Percentiles rank a stretch among this genome's conserved stretches.
Evolutionary conservation across 1,140 invertebrate genomes (phyloP).

Genomic region (Harpegnathos saltator): DNA sequence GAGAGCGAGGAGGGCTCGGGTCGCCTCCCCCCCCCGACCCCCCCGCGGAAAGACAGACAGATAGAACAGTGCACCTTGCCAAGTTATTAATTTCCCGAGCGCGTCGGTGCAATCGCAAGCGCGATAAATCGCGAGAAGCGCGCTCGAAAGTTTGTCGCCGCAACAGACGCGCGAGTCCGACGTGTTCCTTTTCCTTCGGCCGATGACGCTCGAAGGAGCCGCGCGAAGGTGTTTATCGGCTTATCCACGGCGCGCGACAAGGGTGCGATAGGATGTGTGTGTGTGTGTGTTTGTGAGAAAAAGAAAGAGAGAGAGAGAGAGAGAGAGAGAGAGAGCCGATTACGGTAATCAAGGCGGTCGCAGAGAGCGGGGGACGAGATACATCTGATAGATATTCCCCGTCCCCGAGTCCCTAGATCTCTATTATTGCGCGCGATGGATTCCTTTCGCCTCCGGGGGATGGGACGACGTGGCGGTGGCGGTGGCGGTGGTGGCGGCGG

Average conservation of each 20-base stretch:
- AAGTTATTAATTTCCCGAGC: conserved; percentile 34
- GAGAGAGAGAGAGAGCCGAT: conserved; percentile 32
- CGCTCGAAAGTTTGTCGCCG: no score
- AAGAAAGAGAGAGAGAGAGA: no score
- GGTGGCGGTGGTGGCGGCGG: no score
- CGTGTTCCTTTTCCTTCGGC: no score
- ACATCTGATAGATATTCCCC: background rate
- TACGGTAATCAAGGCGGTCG: background rate
- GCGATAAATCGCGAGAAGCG: background rate
- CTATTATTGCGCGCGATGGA: conserved; percentile 49
- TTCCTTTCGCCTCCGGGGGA: conserved; percentile 31
- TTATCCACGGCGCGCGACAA: background rate
- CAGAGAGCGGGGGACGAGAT: conserved; percentile 51
- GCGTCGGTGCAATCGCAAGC: background rate
- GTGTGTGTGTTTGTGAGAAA: no score
- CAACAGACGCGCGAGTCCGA: no score
- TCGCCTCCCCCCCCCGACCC: no score
- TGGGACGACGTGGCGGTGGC: conserved; percentile 13
- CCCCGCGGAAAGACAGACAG: background rate
- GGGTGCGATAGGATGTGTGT: no score
- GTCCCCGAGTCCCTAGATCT: conserved; percentile 45
- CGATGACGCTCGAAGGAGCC: no score
- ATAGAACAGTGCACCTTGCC: background rate
- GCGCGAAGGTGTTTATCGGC: background rate
- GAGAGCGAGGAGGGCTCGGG: background rate